Evolutionary conservation across 2,797 vertebrate species (phyloP).

Genomic region (Avahi laniger): DNA sequence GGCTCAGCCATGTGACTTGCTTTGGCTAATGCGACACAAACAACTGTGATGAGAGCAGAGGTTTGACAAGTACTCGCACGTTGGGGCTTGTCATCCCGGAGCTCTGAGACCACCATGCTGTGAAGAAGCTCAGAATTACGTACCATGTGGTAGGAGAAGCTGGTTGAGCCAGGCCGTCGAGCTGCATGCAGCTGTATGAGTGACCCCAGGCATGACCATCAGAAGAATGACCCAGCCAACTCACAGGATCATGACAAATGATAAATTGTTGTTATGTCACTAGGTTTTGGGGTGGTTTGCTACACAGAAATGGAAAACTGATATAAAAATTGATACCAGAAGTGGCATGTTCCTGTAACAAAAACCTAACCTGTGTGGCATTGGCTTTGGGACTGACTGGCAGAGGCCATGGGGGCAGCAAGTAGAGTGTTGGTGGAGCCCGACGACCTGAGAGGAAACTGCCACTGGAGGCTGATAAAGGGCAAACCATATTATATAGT

Average conservation of each 20-base stretch:
- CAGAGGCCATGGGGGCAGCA: not conserved
- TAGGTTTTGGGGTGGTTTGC: not conserved
- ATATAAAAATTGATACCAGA: not conserved
- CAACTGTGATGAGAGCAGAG: not conserved
- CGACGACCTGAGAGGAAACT: not conserved
- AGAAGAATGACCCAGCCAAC: not conserved
- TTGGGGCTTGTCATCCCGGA: not conserved
- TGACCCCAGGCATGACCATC: not conserved
- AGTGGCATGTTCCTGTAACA: not conserved
- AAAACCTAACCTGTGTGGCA: not conserved
- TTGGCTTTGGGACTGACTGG: not conserved
- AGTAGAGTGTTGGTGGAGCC: not conserved
- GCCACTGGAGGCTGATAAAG: not conserved
- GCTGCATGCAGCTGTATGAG: not conserved
- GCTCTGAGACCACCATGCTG: not conserved
- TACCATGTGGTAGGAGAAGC: not conserved
- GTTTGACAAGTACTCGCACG: not conserved
- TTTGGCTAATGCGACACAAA: not conserved
- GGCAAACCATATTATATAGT: too few species aligned
- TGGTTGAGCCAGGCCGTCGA: not conserved
- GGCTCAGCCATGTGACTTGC: not conserved
- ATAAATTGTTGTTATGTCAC: not conserved
- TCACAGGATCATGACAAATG: not conserved
- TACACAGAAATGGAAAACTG: not conserved
- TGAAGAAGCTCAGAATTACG: not conserved